phyloP scores from a whole-genome alignment of 35 echinoderm and acorn worm genomes.

The Apostichopus japonicus region DNA sequence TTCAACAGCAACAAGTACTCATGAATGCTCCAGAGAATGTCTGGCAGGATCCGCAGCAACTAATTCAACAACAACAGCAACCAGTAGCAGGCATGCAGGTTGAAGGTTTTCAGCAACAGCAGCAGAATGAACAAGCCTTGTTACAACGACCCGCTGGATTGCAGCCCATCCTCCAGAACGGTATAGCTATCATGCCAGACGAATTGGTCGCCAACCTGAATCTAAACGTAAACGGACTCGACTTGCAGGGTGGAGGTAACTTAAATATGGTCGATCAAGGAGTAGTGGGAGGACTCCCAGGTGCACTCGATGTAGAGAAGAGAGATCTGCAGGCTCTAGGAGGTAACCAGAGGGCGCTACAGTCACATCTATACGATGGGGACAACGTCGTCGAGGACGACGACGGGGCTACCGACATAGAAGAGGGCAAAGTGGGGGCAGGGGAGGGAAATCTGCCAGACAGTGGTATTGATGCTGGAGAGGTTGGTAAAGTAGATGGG shows the following conservation, averaged over 20 bases:
- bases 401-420: neutral
- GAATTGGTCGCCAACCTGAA: neutral
- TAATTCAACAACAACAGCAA: neutral
- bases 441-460: neutral
- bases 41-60: neutral
- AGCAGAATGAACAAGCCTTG: neutral
- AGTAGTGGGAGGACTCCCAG: neutral
- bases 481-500: neutral
- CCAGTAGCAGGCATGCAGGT: neutral
- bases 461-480: neutral
- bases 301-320: neutral
- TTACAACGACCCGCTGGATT: neutral
- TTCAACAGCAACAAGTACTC: neutral
- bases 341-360: conserved; percentile 40
- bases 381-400: neutral
- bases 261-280: conserved; percentile 10
- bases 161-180: neutral
- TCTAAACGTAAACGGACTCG: neutral
- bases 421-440: conserved; percentile 4
- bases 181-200: neutral
- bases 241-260: neutral
- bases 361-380: conserved; percentile 19
- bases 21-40: neutral
- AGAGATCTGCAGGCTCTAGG: neutral
- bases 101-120: neutral